Percentiles rank a stretch among this genome's conserved stretches.
Conservation (phyloP, 2,888 invertebrate species). For the Diadegma fenestrale region DNA sequence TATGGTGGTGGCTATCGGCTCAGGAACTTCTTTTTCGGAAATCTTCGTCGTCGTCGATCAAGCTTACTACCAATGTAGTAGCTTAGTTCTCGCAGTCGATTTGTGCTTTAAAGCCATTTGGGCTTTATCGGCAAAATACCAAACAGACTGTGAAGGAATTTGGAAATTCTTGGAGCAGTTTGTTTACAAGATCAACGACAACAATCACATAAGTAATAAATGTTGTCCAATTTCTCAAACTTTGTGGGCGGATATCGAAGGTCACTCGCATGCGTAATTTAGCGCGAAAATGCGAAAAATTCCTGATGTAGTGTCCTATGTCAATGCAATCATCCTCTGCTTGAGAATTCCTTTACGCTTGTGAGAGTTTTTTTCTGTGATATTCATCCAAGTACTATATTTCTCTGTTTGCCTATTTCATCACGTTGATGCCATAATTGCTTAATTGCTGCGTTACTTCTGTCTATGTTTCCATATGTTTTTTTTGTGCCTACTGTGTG, state of each 20-base stretch:
- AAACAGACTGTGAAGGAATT: constrained; percentile 39
- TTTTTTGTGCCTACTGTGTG: neutral
- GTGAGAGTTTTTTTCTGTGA: neutral
- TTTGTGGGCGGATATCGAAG: constrained; percentile 38
- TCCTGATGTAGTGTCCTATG: no score
- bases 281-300: no score
- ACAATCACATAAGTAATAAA: constrained; percentile 18
- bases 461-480: neutral
- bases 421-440: neutral
- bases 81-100: constrained; percentile 44
- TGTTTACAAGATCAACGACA: constrained; percentile 36
- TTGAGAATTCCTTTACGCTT: neutral
- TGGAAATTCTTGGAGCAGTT: constrained; percentile 52
- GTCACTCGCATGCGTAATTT: neutral
- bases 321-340: neutral
- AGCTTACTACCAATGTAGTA: constrained; percentile 37
- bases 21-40: constrained; percentile 35
- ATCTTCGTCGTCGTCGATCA: constrained; percentile 43
- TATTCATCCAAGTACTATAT: neutral
- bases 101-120: constrained; percentile 52
- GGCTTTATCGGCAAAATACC: constrained; percentile 43
- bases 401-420: neutral
- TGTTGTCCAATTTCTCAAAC: constrained; percentile 17
- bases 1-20: constrained; percentile 37
- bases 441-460: neutral